Conservation (phyloP, 1,140 invertebrate genomes). For the Panagrolaimus sp. region DNA sequence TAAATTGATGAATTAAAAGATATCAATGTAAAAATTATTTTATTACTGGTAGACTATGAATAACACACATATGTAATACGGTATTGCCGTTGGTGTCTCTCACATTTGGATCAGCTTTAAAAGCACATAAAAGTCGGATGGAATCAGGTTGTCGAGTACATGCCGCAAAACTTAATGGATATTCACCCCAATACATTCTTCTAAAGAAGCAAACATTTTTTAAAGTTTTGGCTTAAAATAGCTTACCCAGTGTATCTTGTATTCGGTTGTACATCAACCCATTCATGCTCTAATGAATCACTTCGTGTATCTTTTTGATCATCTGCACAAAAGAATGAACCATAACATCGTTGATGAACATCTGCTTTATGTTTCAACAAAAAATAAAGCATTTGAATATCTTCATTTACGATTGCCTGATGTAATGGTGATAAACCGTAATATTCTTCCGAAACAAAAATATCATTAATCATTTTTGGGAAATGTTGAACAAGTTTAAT, state of each 20-base stretch:
- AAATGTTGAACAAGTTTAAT: slow-evolving; percentile 83
- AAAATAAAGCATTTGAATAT: slow-evolving; percentile 91
- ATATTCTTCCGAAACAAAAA: slow-evolving; percentile 91
- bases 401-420: slow-evolving; percentile 95
- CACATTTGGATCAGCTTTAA: slow-evolving; percentile 82
- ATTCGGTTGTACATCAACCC: slow-evolving; percentile 73
- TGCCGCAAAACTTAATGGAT: slow-evolving; percentile 88
- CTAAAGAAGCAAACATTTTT: slow-evolving; percentile 61
- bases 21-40: slow-evolving; percentile 1
- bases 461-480: slow-evolving; percentile 89
- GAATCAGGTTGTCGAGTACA: slow-evolving; percentile 93
- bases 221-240: slow-evolving; percentile 19
- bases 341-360: slow-evolving; percentile 79
- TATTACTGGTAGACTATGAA: slow-evolving; percentile 79
- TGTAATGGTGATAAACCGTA: slow-evolving; percentile 73
- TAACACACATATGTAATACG: slow-evolving; percentile 87
- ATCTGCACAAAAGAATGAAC: slow-evolving; percentile 91
- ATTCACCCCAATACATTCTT: slow-evolving; percentile 96
- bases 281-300: slow-evolving; percentile 82
- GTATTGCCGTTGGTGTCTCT: slow-evolving; percentile 96
- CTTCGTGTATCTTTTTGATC: slow-evolving; percentile 83
- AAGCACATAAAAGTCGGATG: slow-evolving; percentile 81
- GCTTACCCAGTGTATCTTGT: slow-evolving; percentile 84
- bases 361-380: slow-evolving; percentile 82
- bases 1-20: slow-evolving; percentile 5